A percentile compares a stretch with the other conserved stretches of the same genome.
Conservation (phyloP, 2,113 vertebrate species). For the Balaeniceps rex region DNA sequence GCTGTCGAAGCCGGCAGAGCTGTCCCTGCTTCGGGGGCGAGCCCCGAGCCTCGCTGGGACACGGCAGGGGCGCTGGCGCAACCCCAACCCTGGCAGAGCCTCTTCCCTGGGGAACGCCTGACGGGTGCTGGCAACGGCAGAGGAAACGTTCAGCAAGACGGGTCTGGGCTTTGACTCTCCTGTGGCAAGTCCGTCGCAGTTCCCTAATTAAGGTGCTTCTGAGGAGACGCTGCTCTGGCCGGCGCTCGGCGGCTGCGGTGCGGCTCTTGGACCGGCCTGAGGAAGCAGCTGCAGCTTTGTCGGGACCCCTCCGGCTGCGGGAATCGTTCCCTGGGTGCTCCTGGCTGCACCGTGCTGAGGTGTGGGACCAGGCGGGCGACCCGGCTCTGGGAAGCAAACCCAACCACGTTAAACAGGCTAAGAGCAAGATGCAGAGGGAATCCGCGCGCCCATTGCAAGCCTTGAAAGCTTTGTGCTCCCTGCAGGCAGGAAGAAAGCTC, state of each 20-base stretch:
- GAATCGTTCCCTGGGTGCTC: not conserved
- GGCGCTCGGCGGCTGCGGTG: fast-evolving
- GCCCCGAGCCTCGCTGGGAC: fast-evolving
- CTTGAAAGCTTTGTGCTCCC: not conserved
- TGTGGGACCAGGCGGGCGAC: not conserved
- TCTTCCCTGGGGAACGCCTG: not conserved
- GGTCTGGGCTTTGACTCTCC: not conserved
- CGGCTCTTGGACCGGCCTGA: not conserved
- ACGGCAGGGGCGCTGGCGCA: not conserved
- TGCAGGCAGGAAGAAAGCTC: not conserved
- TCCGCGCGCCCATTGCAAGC: fast-evolving
- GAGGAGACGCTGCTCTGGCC: not conserved
- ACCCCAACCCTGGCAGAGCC: not conserved
- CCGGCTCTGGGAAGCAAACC: not conserved
- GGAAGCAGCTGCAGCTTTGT: not conserved
- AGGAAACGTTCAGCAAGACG: not conserved
- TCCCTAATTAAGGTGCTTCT: not conserved
- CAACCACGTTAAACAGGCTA: fast-evolving
- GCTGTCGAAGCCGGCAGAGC: not conserved
- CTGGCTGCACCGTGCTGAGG: fast-evolving
- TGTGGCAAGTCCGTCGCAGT: not conserved
- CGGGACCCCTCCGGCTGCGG: fast-evolving
- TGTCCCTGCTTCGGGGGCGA: not conserved
- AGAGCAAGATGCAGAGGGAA: not conserved
- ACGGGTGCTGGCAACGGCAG: not conserved